Conservation (phyloP, 2,113 vertebrate genomes). For the Microtus montanus region DNA sequence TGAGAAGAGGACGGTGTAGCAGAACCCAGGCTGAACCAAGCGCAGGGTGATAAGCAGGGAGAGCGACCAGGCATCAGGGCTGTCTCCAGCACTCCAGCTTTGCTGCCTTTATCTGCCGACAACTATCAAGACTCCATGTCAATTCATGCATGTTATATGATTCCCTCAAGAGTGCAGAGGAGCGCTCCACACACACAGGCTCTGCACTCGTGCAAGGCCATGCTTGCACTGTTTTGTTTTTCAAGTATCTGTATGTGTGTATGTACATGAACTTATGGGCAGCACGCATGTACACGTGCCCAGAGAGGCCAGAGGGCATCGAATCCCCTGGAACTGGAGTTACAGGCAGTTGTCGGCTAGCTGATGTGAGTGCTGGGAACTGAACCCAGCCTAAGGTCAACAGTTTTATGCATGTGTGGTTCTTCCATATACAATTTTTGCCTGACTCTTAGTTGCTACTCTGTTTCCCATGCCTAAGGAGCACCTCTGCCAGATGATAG, state of each 20-base stretch:
- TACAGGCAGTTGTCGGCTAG: not conserved
- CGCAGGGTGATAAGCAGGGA: not conserved
- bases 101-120: not conserved
- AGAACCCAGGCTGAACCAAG: not conserved
- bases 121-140: not conserved
- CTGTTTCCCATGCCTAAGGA: not conserved
- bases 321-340: not conserved
- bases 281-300: not conserved
- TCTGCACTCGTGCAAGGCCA: not conserved
- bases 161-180: not conserved
- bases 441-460: not conserved
- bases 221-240: not conserved
- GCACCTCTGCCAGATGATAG: not conserved
- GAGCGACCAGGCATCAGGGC: not conserved
- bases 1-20: rapidly evolving
- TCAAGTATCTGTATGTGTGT: not conserved
- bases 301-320: not conserved
- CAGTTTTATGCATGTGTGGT: not conserved
- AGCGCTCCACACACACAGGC: rapidly evolving
- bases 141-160: not conserved
- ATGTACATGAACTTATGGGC: not conserved
- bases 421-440: not conserved
- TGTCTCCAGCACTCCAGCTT: not conserved
- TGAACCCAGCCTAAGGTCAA: not conserved
- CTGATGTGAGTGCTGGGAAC: no score